A percentile compares a stretch with the other conserved stretches of the same genome.
Evolutionary conservation across 2,113 vertebrate genomes (phyloP).

Genomic region (Larimichthys crocea): DNA sequence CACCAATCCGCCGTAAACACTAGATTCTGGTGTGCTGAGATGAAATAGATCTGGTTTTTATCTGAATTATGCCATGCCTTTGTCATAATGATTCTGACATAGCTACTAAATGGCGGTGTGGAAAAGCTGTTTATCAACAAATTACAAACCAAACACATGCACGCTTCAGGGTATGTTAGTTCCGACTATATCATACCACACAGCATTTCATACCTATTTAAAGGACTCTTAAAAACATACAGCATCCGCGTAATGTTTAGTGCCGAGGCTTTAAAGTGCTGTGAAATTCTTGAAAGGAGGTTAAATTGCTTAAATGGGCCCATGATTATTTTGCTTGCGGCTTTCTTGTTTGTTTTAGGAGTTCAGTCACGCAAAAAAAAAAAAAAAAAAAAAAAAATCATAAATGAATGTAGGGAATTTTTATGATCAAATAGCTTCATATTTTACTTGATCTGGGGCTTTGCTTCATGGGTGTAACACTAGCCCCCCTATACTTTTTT

Average conservation of each 20-base stretch:
- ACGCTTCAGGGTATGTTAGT: conserved; percentile 69
- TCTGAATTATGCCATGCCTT: conserved; percentile 68
- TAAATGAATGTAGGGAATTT: conserved; percentile 48
- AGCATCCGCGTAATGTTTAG: conserved; percentile 64
- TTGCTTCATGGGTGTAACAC: conserved; percentile 23
- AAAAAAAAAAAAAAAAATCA: conserved; percentile 59
- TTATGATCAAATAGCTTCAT: conserved; percentile 52
- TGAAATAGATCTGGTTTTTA: conserved; percentile 63
- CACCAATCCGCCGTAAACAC: conserved; percentile 49
- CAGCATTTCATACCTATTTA: conserved; percentile 73
- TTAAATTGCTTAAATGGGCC: conserved; percentile 57
- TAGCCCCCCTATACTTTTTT: neutral
- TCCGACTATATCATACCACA: conserved; percentile 67
- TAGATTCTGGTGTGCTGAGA: conserved; percentile 57
- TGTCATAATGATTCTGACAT: conserved; percentile 69
- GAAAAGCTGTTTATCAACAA: conserved; percentile 83
- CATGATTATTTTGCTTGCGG: conserved; percentile 63
- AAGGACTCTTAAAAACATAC: conserved; percentile 51
- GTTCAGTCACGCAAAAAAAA: conserved; percentile 59
- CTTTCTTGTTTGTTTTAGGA: conserved; percentile 69
- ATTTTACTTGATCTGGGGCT: conserved; percentile 49
- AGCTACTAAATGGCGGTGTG: conserved; percentile 48
- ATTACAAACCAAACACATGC: conserved; percentile 73
- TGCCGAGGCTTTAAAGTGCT: conserved; percentile 68
- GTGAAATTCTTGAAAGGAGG: conserved; percentile 72